Evolutionary conservation across 37 sponge, comb jelly and placozoan genomes (phyloP), one percentile per base, ranked within the genome.

Genomic region (Axinella damicornis): DNA sequence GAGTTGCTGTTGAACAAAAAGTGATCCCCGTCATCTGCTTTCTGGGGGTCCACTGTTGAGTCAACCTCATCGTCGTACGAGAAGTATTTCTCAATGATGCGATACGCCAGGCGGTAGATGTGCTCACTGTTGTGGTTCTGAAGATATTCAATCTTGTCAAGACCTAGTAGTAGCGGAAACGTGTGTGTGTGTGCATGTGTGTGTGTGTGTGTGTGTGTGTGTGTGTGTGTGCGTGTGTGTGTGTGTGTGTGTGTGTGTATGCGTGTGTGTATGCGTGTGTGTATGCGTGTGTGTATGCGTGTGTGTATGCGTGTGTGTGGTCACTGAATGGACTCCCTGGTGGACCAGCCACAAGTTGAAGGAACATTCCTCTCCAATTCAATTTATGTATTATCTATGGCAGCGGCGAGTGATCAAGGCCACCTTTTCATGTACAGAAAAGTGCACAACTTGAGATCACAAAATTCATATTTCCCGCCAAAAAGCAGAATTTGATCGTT

Each of bases 1-100:
- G 78, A 12, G 31, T 80, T 65, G 20, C 21, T 53, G 27, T 46
- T 53, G 34, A 80, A 66, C 53, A 80, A 30, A 54, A 31, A 80
- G 14, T 80, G 53, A 6, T 21, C 64, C 9, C 40, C 62, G 1
- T 66, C 68, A 4, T 40, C 17, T 1, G 69, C 30, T 5, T 66
- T 68, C 31, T 76, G 19, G 13, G 81, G 81, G 4, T 6, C 56
- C 36, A 68, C 56, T 12, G 31, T 25, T 12, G 32, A 53, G 57
- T 68, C 73, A 9, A 37, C 73, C 41, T 83, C 78, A 21, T 81
- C 87, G 22, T 85, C 90, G 28, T 65, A 73, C 19, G 70, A 32
- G 68, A 96, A 96, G 80, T 96, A 94, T 46, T 77, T 75, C 30
- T 96, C 97, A 34, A 94, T 88, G 24, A 96, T 84, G 17, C 73